These are phyloP conservation scores for Alligator mississippiensis DNA, from an alignment of 2,113 vertebrate genomes.

Conservation along the genomic window DNA sequence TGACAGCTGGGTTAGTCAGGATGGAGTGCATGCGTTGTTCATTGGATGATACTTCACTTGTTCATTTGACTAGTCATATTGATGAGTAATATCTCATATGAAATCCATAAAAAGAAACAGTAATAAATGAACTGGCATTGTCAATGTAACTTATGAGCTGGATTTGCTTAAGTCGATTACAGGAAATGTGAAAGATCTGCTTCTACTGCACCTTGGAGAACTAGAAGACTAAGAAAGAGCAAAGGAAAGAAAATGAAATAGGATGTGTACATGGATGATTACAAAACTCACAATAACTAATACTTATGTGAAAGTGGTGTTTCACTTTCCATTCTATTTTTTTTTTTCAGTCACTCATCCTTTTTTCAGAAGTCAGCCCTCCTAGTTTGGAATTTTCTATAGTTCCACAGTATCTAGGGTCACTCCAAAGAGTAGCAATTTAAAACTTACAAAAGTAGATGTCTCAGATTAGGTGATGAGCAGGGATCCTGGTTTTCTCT, in stretches of 20 bases:
- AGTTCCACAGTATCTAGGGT: background rate
- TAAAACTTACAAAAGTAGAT: background rate
- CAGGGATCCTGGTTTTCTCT: no score
- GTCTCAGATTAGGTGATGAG: background rate
- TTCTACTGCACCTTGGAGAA: background rate
- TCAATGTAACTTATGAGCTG: slow-evolving; percentile 3
- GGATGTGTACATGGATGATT: background rate
- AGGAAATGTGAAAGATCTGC: background rate
- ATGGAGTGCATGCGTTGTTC: background rate
- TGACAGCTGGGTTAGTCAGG: slow-evolving; percentile 67
- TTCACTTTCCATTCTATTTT: background rate
- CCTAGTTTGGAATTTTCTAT: slow-evolving; percentile 2
- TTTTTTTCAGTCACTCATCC: rapidly evolving
- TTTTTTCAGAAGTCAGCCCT: background rate
- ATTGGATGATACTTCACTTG: slow-evolving; percentile 37
- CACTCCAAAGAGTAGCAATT: slow-evolving; percentile 7
- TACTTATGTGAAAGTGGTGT: background rate
- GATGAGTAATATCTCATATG: slow-evolving; percentile 66
- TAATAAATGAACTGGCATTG: slow-evolving; percentile 21
- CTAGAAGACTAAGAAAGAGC: background rate
- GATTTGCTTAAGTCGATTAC: background rate
- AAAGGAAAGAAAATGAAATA: background rate
- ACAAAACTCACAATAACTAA: background rate
- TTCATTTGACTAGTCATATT: slow-evolving; percentile 55
- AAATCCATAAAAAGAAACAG: slow-evolving; percentile 29